Evolutionary conservation across 23 tunicate species (phyloP).

Genomic region (Botrylloides violaceus): DNA sequence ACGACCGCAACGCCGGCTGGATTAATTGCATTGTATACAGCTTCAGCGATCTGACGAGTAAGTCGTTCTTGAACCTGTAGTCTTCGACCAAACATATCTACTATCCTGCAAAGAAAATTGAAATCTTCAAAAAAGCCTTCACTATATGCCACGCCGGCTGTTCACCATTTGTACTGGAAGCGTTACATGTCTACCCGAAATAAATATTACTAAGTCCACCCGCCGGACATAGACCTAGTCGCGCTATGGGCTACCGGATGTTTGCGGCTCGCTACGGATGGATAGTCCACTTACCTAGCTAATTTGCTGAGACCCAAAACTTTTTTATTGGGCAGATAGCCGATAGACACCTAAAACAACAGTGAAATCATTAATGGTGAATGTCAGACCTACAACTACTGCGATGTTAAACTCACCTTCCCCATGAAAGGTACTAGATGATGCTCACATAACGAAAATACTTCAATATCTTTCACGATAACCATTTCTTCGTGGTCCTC

Average conservation of each 20-base stretch:
- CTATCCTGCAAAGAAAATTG: slow-evolving; percentile 52
- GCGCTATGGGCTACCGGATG: no score
- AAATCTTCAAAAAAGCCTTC: no score
- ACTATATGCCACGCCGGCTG: no score
- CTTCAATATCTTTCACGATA: slow-evolving; percentile 89
- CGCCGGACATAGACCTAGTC: no score
- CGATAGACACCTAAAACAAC: slow-evolving; percentile 60
- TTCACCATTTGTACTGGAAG: no score
- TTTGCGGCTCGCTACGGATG: no score
- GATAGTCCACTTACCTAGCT: slow-evolving; percentile 85
- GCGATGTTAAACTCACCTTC: slow-evolving; percentile 77
- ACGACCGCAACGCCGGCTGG: slow-evolving; percentile 82
- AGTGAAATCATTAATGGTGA: background rate
- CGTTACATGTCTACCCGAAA: no score
- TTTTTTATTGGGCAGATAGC: slow-evolving; percentile 86
- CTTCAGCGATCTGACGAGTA: slow-evolving; percentile 74
- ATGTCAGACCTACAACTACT: no score
- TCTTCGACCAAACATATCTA: slow-evolving; percentile 77
- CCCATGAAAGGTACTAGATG: slow-evolving; percentile 96
- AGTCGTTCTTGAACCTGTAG: slow-evolving; percentile 86
- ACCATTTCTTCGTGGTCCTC: slow-evolving; percentile 95
- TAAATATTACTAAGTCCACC: no score
- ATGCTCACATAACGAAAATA: slow-evolving; percentile 97
- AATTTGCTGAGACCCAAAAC: slow-evolving; percentile 84
- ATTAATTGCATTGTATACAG: slow-evolving; percentile 41